These are phyloP conservation scores for Pantherophis guttatus DNA, from an alignment of 2,113 vertebrate species.

Conservation along the genomic window DNA sequence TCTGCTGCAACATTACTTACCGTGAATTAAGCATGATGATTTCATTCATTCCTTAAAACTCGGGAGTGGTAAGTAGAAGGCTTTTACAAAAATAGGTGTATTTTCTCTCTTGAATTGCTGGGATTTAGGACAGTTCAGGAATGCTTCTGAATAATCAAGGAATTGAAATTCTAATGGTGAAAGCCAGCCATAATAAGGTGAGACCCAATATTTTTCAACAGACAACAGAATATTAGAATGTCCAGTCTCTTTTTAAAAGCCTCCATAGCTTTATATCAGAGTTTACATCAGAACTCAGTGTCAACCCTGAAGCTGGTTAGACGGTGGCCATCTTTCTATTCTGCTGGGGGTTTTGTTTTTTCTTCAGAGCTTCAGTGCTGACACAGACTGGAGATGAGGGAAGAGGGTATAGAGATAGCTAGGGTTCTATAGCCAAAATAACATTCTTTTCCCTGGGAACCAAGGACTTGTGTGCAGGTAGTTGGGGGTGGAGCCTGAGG, in stretches of 20 bases:
- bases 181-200: constrained; percentile 1
- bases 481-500: no score
- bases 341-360: no score
- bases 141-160: constrained; percentile 23
- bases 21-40: constrained; percentile 14
- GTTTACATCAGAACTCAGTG: constrained; percentile 27
- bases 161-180: constrained; percentile 26
- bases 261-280: no score
- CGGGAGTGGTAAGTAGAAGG: constrained; percentile 23
- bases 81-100: constrained; percentile 29
- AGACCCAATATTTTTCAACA: constrained; percentile 36
- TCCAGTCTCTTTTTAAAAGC: no score
- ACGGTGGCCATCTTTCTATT: no score
- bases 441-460: no score
- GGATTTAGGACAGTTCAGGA: constrained; percentile 19
- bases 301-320: no score
- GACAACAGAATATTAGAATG: neutral
- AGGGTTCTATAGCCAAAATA: no score
- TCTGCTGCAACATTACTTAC: accelerated
- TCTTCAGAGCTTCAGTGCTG: no score
- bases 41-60: constrained; percentile 32
- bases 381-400: no score
- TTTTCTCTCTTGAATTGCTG: neutral
- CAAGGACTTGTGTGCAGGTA: no score
- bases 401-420: no score